Conservation (phyloP, 2,797 vertebrate species). For the Helarctos malayanus region DNA sequence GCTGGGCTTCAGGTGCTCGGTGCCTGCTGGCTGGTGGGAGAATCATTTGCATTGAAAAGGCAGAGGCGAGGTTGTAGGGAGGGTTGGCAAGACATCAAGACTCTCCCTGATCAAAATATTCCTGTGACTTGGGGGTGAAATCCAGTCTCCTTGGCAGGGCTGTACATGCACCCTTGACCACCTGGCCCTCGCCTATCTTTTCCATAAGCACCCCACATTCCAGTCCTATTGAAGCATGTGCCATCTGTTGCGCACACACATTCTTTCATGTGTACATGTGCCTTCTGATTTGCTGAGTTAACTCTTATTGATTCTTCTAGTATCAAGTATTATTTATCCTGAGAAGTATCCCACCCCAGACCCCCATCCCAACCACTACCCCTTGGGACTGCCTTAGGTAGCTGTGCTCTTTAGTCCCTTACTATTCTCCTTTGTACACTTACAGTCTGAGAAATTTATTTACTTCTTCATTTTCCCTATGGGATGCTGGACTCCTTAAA, state of each 20-base stretch:
- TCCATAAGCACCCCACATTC: neutral
- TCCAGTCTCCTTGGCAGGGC: neutral
- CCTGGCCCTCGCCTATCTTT: neutral
- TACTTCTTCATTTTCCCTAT: neutral
- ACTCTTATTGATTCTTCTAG: neutral
- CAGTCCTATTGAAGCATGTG: neutral
- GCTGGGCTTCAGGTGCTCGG: neutral
- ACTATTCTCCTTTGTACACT: neutral
- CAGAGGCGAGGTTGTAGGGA: neutral
- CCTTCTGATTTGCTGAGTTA: neutral
- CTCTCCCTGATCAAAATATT: conserved; percentile 9
- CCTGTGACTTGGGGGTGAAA: conserved; percentile 25
- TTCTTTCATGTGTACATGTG: neutral
- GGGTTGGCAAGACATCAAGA: conserved; percentile 50
- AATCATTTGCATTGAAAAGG: conserved; percentile 33
- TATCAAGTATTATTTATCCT: neutral
- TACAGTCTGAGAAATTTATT: neutral
- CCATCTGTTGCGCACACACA: neutral
- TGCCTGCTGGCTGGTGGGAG: neutral
- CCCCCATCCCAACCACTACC: too few species aligned
- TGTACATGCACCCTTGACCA: neutral
- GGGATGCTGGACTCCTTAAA: neutral
- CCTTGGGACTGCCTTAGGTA: neutral
- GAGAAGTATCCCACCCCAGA: neutral
- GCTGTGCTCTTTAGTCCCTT: neutral